Conservation (phyloP, 1,140 invertebrate genomes). For the Nomia melanderi region DNA sequence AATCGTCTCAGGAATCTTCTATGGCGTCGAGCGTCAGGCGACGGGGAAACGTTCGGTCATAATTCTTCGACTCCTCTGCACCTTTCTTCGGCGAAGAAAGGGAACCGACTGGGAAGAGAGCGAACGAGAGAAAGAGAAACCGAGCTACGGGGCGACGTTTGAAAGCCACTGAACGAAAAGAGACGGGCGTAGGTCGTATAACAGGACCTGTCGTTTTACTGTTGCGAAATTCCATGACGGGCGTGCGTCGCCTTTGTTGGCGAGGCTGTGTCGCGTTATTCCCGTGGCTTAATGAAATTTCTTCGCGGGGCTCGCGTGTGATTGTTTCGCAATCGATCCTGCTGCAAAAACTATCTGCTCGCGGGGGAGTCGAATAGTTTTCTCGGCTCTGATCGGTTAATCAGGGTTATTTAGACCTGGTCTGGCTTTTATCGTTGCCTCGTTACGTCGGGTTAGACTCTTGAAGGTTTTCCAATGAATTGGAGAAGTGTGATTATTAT, state of each 20-base stretch:
- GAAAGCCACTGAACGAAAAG: not conserved
- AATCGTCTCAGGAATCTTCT: not conserved
- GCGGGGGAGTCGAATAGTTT: not conserved
- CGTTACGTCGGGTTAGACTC: too few species aligned
- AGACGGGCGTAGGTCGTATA: not conserved
- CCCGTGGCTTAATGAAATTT: slow-evolving; percentile 24
- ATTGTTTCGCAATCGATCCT: slow-evolving; percentile 19
- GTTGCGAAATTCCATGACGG: slow-evolving; percentile 26
- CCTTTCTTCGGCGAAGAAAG: slow-evolving; percentile 8
- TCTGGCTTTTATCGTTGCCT: too few species aligned
- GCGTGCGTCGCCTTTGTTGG: slow-evolving; percentile 29
- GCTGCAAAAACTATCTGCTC: too few species aligned
- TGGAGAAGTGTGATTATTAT: too few species aligned
- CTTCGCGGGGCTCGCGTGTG: not conserved
- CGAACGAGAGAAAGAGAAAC: not conserved
- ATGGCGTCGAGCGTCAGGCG: not conserved
- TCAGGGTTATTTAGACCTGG: too few species aligned
- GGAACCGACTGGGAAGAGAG: too few species aligned
- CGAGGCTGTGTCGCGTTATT: slow-evolving; percentile 1
- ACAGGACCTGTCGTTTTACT: not conserved
- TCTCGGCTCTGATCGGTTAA: too few species aligned
- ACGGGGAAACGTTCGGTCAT: not conserved
- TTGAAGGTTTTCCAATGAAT: too few species aligned
- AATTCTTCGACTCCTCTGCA: slow-evolving; percentile 9
- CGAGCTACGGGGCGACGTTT: too few species aligned